Evolutionary conservation across 1,140 invertebrate genomes (phyloP), one percentile per base, ranked within the genome.

Genomic region (Eciton burchellii): DNA sequence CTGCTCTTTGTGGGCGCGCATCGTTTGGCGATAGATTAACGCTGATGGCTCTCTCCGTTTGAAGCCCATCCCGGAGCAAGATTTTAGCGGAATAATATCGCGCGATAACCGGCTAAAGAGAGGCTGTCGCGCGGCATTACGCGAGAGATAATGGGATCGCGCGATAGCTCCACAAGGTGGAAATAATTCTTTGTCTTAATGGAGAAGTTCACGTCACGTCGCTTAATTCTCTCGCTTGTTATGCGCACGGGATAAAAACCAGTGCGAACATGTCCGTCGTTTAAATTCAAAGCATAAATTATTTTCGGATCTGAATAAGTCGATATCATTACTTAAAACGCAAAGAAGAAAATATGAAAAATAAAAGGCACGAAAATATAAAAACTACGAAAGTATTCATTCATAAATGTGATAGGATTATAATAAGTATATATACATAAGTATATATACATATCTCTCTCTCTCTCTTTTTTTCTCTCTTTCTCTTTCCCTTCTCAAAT

Each of bases 1-100:
- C 62, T 68, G 49, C 47, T 66, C 74, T 77, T 45, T 54, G 74
- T 77, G 47, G 73, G 35, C 11, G 35, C 49, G 12, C 11, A 12
- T 16, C 63, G 74, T 77, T 77, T 68, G 62, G 35, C 43, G 54
- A 77, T 77, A 77, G 49, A 77, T 56, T 77, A 74, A 60, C 26
- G 24, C n/a, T 74, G 71, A 74, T 60, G 59, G n/a, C 60, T 56
- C 14, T 24, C 3, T 4, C 6, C 45, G 47, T 65, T 65, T 65
- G 29, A 52, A 49, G 59, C 29, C 49, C 9, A 8, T 24, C 19
- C 8, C 43, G 9, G 49, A 66, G 62, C 73, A 56, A 77, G 35
- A 77, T 56, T 77, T 77, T 29, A 77, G 14, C 35, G 16, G 6
- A 56, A 77, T 76, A 65, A 76, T 65, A 65, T 68, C 49, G 29